Percentiles rank a stretch among this genome's conserved stretches.
Conservation (phyloP, 2,113 vertebrate genomes). For the Rhagologus leucostigma region DNA sequence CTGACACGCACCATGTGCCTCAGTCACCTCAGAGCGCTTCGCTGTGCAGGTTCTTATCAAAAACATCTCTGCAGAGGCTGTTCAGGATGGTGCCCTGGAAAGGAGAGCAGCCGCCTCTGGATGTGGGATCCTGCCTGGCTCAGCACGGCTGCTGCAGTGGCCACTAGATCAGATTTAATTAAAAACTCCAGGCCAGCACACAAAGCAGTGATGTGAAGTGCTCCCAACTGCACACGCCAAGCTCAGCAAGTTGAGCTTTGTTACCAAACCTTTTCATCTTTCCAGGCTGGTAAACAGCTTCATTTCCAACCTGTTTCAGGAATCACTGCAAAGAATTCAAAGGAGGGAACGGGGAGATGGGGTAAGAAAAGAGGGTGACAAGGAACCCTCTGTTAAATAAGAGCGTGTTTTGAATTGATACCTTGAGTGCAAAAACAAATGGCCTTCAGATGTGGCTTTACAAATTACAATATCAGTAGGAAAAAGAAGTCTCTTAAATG, state of each 20-base stretch:
- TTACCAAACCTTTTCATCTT: constrained; percentile 32
- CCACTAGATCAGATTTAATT: neutral
- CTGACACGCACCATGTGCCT: rapidly evolving
- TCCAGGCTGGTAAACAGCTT: neutral
- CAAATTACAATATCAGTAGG: constrained; percentile 49
- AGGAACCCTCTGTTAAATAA: neutral
- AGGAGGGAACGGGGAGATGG: neutral
- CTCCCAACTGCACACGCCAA: neutral
- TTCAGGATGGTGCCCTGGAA: neutral
- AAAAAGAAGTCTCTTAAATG: neutral
- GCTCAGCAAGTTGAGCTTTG: neutral
- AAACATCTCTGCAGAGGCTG: neutral
- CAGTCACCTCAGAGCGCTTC: neutral
- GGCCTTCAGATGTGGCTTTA: constrained; percentile 38
- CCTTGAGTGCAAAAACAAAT: constrained; percentile 53
- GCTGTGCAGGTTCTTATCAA: neutral
- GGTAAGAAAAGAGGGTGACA: neutral
- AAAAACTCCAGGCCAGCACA: neutral
- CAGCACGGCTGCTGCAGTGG: neutral
- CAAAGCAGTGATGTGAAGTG: neutral
- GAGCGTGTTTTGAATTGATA: constrained; percentile 49
- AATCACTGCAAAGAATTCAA: constrained; percentile 4
- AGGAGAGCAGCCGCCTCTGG: neutral
- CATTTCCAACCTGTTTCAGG: constrained; percentile 21
- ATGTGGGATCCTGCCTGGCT: neutral